A percentile compares a stretch with the other conserved stretches of the same genome.
Conservation (phyloP, 2,888 invertebrate species). For the Taphrorychus bicolor region DNA sequence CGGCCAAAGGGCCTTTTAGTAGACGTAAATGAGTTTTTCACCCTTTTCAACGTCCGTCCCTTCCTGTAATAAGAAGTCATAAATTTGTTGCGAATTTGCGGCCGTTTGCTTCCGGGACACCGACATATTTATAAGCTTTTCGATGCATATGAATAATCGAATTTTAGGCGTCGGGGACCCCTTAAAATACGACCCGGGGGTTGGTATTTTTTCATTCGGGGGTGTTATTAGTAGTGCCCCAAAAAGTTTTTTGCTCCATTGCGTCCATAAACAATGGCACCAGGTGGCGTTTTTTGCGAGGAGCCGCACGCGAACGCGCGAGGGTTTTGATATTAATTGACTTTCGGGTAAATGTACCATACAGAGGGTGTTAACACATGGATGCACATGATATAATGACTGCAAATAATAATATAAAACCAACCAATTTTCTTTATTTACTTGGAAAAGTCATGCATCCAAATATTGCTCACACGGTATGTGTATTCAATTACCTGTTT, state of each 20-base stretch:
- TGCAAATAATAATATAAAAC: background rate
- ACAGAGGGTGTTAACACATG: conserved; percentile 17
- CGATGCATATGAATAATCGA: background rate
- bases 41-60: conserved; percentile 35
- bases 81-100: conserved; percentile 21
- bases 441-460: background rate
- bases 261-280: conserved; percentile 22
- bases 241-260: conserved; percentile 26
- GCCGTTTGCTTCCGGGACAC: background rate
- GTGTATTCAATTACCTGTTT: conserved; percentile 9
- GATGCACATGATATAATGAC: background rate
- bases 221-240: conserved; percentile 24
- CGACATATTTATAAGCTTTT: conserved; percentile 5
- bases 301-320: conserved; percentile 13
- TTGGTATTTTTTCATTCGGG: conserved; percentile 4
- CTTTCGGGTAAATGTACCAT: conserved; percentile 36
- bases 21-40: conserved; percentile 39
- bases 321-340: conserved; percentile 39
- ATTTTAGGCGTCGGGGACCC: conserved; percentile 6
- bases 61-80: conserved; percentile 26
- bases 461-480: background rate
- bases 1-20: conserved; percentile 32
- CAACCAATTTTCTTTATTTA: background rate
- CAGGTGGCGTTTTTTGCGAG: conserved; percentile 22
- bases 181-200: conserved; percentile 5